Evolutionary conservation across 2,113 vertebrate species (phyloP).

Genomic region (Mionectes macconnelli): DNA sequence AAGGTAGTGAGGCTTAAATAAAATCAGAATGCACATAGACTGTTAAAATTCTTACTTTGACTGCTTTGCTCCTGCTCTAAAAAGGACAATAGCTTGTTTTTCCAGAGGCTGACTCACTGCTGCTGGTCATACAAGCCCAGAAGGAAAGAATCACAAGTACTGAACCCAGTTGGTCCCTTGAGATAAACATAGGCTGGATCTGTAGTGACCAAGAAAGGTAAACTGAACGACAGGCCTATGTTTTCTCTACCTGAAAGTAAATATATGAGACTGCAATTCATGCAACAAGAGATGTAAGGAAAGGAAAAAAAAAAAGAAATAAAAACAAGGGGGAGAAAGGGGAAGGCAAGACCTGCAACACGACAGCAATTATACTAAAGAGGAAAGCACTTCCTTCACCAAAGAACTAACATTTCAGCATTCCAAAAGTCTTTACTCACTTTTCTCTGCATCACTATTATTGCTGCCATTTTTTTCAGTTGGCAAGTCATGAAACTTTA

Average conservation of each 20-base stretch:
- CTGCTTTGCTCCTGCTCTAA: constrained; percentile 68
- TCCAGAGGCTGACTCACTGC: constrained; percentile 68
- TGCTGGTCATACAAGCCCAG: constrained; percentile 67
- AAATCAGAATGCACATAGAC: constrained; percentile 50
- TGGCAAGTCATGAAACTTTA: constrained; percentile 92
- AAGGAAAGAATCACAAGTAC: constrained; percentile 67
- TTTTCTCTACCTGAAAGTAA: constrained; percentile 60
- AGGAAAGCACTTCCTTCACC: neutral
- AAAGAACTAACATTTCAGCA: constrained; percentile 3
- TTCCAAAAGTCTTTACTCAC: constrained; percentile 78
- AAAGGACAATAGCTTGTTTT: constrained; percentile 64
- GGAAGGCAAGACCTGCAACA: neutral
- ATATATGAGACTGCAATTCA: constrained; percentile 38
- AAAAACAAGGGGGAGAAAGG: fast-evolving
- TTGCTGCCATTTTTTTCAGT: constrained; percentile 76
- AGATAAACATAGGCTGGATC: constrained; percentile 68
- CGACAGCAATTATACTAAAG: neutral
- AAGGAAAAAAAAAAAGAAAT: too few relatives aligned
- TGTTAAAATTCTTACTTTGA: constrained; percentile 67
- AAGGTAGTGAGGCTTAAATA: constrained; percentile 37
- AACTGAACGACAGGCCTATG: constrained; percentile 58
- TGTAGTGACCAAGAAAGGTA: constrained; percentile 64
- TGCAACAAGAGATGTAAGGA: neutral
- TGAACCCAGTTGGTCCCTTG: constrained; percentile 66
- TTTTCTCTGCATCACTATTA: constrained; percentile 77